These are phyloP conservation scores for Halcyon senegalensis DNA, from an alignment of 2,113 vertebrate species.

Conservation along the genomic window DNA sequence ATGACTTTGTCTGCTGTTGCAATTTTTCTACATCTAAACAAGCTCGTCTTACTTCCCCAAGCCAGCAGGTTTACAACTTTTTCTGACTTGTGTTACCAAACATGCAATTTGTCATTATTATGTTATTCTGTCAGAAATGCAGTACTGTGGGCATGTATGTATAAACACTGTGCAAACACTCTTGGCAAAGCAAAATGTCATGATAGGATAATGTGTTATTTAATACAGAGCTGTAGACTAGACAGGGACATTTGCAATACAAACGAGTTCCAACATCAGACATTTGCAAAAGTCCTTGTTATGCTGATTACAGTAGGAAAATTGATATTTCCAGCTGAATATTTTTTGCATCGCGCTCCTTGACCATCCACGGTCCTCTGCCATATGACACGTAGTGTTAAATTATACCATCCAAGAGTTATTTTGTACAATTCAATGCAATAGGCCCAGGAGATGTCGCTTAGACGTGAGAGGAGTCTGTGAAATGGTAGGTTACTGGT, in stretches of 20 bases:
- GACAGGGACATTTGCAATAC: background rate
- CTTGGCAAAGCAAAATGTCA: background rate
- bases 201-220: background rate
- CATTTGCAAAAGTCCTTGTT: background rate
- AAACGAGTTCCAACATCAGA: background rate
- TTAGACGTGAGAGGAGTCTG: background rate
- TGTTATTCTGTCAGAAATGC: background rate
- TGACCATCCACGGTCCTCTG: background rate
- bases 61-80: background rate
- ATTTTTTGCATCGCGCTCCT: background rate
- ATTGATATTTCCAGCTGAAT: background rate
- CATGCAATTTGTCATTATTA: background rate
- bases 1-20: background rate
- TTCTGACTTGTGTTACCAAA: background rate
- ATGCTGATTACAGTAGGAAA: background rate
- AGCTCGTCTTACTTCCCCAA: background rate
- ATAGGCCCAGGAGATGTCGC: background rate
- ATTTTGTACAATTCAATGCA: background rate
- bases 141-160: background rate
- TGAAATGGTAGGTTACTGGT: background rate
- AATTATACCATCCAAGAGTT: background rate
- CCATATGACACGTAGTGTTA: background rate
- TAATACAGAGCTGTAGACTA: constrained; percentile 3
- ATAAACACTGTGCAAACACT: background rate
- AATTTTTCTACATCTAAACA: background rate